phyloP scores from a whole-genome alignment of 2,888 invertebrate genomes.

The Flexamia atlantica region DNA sequence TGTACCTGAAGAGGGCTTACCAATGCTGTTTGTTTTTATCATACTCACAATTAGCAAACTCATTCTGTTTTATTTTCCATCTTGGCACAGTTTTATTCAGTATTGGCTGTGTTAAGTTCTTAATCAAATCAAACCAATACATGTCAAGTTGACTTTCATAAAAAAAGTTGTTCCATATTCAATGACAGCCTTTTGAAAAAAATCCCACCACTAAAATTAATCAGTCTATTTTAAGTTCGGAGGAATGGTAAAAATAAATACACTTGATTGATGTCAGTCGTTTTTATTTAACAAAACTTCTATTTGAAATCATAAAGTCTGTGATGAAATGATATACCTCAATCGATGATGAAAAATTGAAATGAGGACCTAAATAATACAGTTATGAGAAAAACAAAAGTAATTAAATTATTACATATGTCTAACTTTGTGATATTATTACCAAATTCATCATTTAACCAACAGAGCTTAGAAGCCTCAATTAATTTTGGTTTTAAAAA shows the following conservation, averaged over 20 bases:
- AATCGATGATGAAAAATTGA: slow-evolving; percentile 1
- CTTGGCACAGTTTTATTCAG: no score
- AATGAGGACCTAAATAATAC: slow-evolving; percentile 19
- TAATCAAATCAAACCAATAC: no score
- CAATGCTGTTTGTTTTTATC: no score
- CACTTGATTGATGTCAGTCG: slow-evolving; percentile 49
- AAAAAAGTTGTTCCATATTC: no score
- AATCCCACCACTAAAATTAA: no score
- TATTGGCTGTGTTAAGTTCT: no score
- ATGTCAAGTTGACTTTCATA: no score
- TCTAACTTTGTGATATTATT: not conserved
- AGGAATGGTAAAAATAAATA: not conserved
- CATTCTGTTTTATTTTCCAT: no score
- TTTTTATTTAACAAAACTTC: slow-evolving; percentile 56
- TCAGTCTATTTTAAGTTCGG: no score
- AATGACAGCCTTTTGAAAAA: no score
- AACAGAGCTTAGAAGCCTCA: not conserved
- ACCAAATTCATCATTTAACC: slow-evolving; percentile 2
- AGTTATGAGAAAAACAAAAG: slow-evolving; percentile 9
- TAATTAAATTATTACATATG: slow-evolving; percentile 5
- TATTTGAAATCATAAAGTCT: slow-evolving; percentile 27
- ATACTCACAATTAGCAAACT: no score
- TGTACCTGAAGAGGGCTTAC: no score
- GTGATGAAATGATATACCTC: not conserved
- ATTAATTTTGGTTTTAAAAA: slow-evolving; percentile 12